phyloP scores from a whole-genome alignment of 2,113 vertebrate species.

The Beaufortia kweichowensis region DNA sequence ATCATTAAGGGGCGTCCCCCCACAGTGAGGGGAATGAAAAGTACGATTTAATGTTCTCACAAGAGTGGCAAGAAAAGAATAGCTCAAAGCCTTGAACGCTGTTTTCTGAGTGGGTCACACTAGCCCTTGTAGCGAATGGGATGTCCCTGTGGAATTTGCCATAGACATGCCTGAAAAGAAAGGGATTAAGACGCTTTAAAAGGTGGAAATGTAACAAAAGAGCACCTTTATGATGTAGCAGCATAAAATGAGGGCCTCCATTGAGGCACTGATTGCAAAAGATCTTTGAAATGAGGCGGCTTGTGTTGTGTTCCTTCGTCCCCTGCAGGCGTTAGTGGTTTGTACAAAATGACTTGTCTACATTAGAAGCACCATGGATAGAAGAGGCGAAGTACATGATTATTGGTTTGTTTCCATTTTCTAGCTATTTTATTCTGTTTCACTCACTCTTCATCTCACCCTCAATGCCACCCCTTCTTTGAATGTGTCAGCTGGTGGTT shows the following conservation, averaged over 20 bases:
- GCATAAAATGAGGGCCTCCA: slow-evolving; percentile 91
- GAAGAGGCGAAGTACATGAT: slow-evolving; percentile 82
- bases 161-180: slow-evolving; percentile 86
- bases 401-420: slow-evolving; percentile 91
- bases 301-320: slow-evolving; percentile 68
- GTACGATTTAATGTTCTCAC: slow-evolving; percentile 87
- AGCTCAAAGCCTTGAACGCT: slow-evolving; percentile 80
- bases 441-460: slow-evolving; percentile 61
- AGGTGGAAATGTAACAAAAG: slow-evolving; percentile 95
- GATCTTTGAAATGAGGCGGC: slow-evolving; percentile 84
- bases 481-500: slow-evolving; percentile 83
- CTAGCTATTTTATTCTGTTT: slow-evolving; percentile 72
- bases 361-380: slow-evolving; percentile 73
- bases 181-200: slow-evolving; percentile 93
- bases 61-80: slow-evolving; percentile 81
- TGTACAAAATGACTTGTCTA: slow-evolving; percentile 77
- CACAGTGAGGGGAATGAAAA: slow-evolving; percentile 86
- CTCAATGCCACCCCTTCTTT: slow-evolving; percentile 51
- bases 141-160: slow-evolving; percentile 91
- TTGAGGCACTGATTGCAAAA: slow-evolving; percentile 87
- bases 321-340: slow-evolving; percentile 75
- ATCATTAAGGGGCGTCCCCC: slow-evolving; percentile 86
- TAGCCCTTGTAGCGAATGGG: slow-evolving; percentile 83
- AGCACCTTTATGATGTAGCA: slow-evolving; percentile 96
- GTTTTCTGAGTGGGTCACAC: slow-evolving; percentile 84